phyloP scores from a whole-genome alignment of 1,140 invertebrate genomes.

The Pseudomyrmex dendroicus region DNA sequence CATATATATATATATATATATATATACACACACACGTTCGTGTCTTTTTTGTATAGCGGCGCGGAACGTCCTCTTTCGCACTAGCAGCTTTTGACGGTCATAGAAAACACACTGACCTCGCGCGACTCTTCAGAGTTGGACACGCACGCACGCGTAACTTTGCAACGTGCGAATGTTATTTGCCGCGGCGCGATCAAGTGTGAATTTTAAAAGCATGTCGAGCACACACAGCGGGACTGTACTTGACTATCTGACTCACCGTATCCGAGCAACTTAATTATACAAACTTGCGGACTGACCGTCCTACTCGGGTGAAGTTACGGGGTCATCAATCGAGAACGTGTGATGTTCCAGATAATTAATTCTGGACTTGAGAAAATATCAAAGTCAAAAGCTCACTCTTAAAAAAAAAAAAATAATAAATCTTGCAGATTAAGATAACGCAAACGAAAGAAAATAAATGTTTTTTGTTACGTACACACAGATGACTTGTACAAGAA shows the following conservation, averaged over 20 bases:
- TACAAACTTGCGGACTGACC: conserved; percentile 11
- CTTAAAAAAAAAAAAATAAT: no score
- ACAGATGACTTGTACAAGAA: background rate
- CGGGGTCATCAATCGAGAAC: background rate
- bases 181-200: conserved; percentile 10
- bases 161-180: conserved; percentile 18
- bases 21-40: background rate
- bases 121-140: conserved; percentile 22
- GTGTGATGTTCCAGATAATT: background rate
- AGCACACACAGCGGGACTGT: background rate
- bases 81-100: background rate
- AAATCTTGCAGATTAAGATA: no score
- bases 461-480: background rate
- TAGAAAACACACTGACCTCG: conserved; percentile 43
- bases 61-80: conserved; percentile 1
- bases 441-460: no score
- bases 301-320: conserved; percentile 25
- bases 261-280: conserved; percentile 31
- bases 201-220: conserved; percentile 34
- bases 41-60: background rate
- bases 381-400: no score
- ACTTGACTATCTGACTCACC: no score
- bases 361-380: background rate
- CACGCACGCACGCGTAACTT: conserved; percentile 5
- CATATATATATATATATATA: background rate